Evolutionary conservation across 1,140 invertebrate species (phyloP), one percentile per base, ranked within the genome.

Genomic region (Littorina saxatilis): DNA sequence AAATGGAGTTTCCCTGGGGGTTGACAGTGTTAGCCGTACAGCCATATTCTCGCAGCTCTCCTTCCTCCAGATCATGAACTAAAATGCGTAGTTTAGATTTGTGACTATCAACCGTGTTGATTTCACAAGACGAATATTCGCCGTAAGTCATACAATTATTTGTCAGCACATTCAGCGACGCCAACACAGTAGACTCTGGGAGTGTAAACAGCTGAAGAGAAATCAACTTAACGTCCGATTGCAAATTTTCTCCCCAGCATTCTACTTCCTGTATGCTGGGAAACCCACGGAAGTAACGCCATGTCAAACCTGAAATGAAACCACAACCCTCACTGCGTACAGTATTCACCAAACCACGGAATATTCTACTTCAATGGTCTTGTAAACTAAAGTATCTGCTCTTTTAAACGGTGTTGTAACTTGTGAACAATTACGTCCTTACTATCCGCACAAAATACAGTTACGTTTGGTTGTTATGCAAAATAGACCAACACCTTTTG

Each of bases 261-360:
- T 32, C 52, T 35, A 77, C 55, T 61, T 77, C 75, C 55, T 77
- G 75, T 35, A 77, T 27, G 39, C 75, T 77, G 52, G 75, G 55
- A 17, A 77, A 23, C 5, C 50, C 50, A 23, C 39, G 35, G 75
- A 77, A 77, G 0, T 0, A 1, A 32, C 75, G 27, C 37, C 35
- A 50, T 0, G 32, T 37, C 75, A 77, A 61, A 23, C 75, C 75
- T 77, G 75, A 9, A 47, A 47, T 9, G 7, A 47, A 47, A 47
- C 43, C n/a, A n/a, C n/a, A n/a, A n/a, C n/a, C n/a, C n/a, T n/a
- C n/a, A n/a, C n/a, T n/a, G n/a, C n/a, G n/a, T n/a, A n/a, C n/a
- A n/a, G n/a, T n/a, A n/a, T n/a, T n/a, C n/a, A n/a, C n/a, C n/a
- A n/a, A n/a, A n/a, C n/a, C n/a, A n/a, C n/a, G n/a, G n/a, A n/a